Evolutionary conservation across 2,113 vertebrate genomes (phyloP), one percentile per base, ranked within the genome.

Genomic region (Periophthalmus modestus): DNA sequence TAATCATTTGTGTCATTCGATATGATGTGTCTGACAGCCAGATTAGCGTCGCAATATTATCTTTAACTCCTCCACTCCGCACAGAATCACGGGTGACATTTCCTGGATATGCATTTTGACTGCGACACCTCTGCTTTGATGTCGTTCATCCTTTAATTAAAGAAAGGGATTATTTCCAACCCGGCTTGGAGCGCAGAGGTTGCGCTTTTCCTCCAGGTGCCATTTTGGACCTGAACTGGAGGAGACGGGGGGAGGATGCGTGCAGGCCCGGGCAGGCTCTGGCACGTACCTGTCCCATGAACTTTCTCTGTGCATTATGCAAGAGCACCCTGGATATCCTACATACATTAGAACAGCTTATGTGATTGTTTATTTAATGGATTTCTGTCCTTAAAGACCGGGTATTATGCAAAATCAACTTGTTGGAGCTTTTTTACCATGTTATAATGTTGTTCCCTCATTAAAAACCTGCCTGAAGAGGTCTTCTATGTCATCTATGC

Each of bases 81-180:
- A 50, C 18, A 11, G 0, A 47, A 16, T 69, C 63, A 62, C 71
- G 69, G 75, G 74, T 24, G 69, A 21, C 13, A 72, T 15, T 75
- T 77, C 85, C 76, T 82, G 61, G 81, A 84, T 75, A 73, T 79
- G 52, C 71, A 43, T 67, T 69, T 71, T 52, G 62, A 75, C 77
- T 66, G 18, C 18, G 11, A 84, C 72, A 76, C 67, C 46, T 67
- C 52, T 58, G 16, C 85, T 89, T 89, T 88, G 87, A 89, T 85
- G 80, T 76, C 79, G 12, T 77, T 85, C 69, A 87, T 91, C 77
- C 84, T 87, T 83, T 89, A 87, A 89, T 88, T 83, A 88, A 14
- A 80, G 77, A 59, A 79, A 70, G 63, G 74, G 75, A 84, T 85
- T 83, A 79, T 82, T 82, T 86, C 75, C 80, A 82, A 66, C 77